Evolutionary conservation across 1,140 invertebrate genomes (phyloP).

Genomic region (Drosophila cardini): DNA sequence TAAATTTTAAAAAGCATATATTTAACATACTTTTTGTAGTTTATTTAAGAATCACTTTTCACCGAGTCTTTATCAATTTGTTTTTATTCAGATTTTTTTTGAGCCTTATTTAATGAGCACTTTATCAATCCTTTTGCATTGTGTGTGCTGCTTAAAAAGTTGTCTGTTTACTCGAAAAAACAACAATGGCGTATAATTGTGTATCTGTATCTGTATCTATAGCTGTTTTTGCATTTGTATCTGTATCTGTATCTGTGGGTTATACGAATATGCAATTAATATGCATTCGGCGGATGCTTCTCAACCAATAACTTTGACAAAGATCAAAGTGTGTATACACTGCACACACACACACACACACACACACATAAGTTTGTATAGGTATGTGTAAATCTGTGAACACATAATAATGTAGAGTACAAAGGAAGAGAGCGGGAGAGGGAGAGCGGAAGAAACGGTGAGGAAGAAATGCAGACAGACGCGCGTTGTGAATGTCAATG

Average conservation of each 20-base stretch:
- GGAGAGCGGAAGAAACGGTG: background rate
- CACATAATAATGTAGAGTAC: slow-evolving; percentile 33
- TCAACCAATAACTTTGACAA: slow-evolving; percentile 37
- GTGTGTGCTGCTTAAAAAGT: background rate
- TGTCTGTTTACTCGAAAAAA: slow-evolving; percentile 14
- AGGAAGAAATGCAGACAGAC: slow-evolving; percentile 1
- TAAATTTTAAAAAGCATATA: background rate
- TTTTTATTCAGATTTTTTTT: slow-evolving; percentile 2
- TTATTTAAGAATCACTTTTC: background rate
- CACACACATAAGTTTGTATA: background rate
- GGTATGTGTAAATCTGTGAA: slow-evolving; percentile 41
- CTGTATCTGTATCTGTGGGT: slow-evolving; percentile 1
- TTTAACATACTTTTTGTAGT: background rate
- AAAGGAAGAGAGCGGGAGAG: background rate
- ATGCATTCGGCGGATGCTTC: slow-evolving; percentile 29
- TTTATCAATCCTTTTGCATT: slow-evolving; percentile 12
- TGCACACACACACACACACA: slow-evolving; percentile 6
- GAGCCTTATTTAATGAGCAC: slow-evolving; percentile 12
- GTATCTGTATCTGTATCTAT: slow-evolving; percentile 20
- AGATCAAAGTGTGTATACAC: slow-evolving; percentile 43
- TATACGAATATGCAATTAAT: slow-evolving; percentile 35
- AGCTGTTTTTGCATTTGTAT: slow-evolving; percentile 19
- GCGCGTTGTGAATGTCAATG: slow-evolving; percentile 62
- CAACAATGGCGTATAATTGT: slow-evolving; percentile 27
- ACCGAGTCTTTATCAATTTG: slow-evolving; percentile 2